Base-by-base conservation (phyloP, 2,797 vertebrate species). In the Cossypha dichroa region DNA sequence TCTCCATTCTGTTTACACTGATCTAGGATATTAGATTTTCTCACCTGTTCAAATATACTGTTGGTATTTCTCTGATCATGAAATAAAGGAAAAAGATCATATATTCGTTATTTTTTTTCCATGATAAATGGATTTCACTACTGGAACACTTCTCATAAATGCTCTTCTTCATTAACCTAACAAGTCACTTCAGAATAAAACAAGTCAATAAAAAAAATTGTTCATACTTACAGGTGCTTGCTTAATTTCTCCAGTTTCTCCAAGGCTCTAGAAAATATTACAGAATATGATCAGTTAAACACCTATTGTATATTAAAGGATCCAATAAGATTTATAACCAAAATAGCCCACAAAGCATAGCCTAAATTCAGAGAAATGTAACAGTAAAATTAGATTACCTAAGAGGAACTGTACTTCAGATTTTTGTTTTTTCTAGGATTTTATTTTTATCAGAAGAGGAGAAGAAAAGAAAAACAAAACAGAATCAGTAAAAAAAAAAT, bases 101-200 rank as follows among this genome's bases (percentile, higher is more conserved):
- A 25, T 7, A 69, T n/a, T 69, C 17, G 51, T 10, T 58, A 60
- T 34, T 18, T 29, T 92, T 94, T 95, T 83, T 26, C 10, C 77
- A 49, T 67, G 6, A 68, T 38, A 63, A 86, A 59, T 3, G 2
- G 25, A 77, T 74, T 74, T 48, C 23, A 41, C 16, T 52, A 20
- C 11, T 7, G 7, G 16, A 94, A 46, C 13, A 17, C 8, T 40
- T 64, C 12, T 68, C 51, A 59, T 68, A 55, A 80, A 41, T 41
- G 7, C 51, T 82, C 13, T 31, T 74, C 16, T 70, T 59, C 36
- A 67, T 51, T 80, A 78, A 63, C 5, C 2, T 67, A 59, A 63
- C 4, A 81, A 84, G 22, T 43, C 10, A 67, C 17, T n/a, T 17
- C 21, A 83, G 55, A 86, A 73, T 23, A 54, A 83, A 90, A 15